Evolutionary conservation across 2,797 vertebrate genomes (phyloP).

Genomic region (Moxostoma hubbsi): DNA sequence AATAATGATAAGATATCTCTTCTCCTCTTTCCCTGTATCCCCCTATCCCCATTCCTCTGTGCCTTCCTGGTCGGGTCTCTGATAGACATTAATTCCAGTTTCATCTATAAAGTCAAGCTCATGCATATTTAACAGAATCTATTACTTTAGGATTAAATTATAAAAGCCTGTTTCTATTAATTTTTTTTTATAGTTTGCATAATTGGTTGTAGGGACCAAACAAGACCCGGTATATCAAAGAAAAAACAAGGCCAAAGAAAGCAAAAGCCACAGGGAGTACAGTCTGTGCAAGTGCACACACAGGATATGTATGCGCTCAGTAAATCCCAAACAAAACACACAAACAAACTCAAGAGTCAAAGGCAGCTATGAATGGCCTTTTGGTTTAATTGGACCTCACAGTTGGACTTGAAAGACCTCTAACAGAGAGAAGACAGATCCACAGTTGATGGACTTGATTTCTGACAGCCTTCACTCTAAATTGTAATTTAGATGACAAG

Average conservation of each 20-base stretch:
- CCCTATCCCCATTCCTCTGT: constrained; percentile 6
- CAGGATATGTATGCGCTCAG: not conserved
- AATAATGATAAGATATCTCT: constrained; percentile 79
- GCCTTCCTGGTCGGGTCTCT: constrained; percentile 78
- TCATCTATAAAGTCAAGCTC: constrained; percentile 84
- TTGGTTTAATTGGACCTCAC: constrained; percentile 10
- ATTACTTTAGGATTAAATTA: constrained; percentile 88
- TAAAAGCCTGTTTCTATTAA: constrained; percentile 81
- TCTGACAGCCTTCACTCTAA: constrained; percentile 22
- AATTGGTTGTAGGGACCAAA: constrained; percentile 80
- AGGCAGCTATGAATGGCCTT: not conserved
- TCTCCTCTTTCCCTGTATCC: constrained; percentile 65
- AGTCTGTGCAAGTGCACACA: not conserved
- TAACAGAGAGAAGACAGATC: not conserved
- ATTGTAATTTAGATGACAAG: constrained; percentile 27
- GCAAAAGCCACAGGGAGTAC: not conserved
- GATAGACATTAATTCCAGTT: constrained; percentile 84
- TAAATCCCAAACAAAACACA: not conserved
- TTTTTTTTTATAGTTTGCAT: constrained; percentile 83
- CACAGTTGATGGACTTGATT: constrained; percentile 1
- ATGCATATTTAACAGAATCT: constrained; percentile 86
- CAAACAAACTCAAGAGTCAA: constrained; percentile 2
- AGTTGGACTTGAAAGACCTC: constrained; percentile 5
- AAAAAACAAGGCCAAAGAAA: constrained; percentile 47
- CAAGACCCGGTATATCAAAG: constrained; percentile 74